Percentiles rank a stretch among this genome's conserved stretches.
Conservation (phyloP, 37 sponge, comb jelly and placozoan genomes). For the Petrosia ficiformis region DNA sequence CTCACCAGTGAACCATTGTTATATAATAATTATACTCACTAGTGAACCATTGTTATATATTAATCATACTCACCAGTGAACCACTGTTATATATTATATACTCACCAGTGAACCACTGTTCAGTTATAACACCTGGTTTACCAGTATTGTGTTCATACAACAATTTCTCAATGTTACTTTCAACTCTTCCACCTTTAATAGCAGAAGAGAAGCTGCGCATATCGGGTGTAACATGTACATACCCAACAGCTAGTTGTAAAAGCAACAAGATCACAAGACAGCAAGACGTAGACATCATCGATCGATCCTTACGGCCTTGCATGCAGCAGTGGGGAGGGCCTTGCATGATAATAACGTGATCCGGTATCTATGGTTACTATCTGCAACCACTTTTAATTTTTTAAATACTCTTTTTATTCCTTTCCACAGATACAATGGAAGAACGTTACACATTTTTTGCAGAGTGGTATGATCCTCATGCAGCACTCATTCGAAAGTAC, state of each 20-base stretch:
- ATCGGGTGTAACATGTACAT: conserved; percentile 30
- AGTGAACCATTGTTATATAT: conserved; percentile 68
- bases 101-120: conserved; percentile 75
- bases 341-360: background rate
- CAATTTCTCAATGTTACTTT: conserved; percentile 41
- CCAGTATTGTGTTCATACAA: conserved; percentile 53
- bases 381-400: background rate
- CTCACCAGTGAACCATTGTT: conserved; percentile 75
- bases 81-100: conserved; percentile 4
- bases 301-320: background rate
- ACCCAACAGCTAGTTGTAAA: too few species aligned
- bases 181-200: conserved; percentile 59
- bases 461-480: conserved; percentile 96
- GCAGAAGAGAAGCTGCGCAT: conserved; percentile 74
- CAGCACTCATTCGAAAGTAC: conserved; percentile 80
- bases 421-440: conserved; percentile 30
- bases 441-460: conserved; percentile 83
- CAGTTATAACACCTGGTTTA: conserved; percentile 71
- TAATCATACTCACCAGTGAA: conserved; percentile 27
- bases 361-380: background rate
- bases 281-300: too few species aligned
- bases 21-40: conserved; percentile 45
- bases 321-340: background rate
- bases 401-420: background rate
- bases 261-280: background rate